Evolutionary conservation across 1,140 invertebrate species (phyloP), one percentile per base, ranked within the genome.

Genomic region (Trachelipus rathkii): DNA sequence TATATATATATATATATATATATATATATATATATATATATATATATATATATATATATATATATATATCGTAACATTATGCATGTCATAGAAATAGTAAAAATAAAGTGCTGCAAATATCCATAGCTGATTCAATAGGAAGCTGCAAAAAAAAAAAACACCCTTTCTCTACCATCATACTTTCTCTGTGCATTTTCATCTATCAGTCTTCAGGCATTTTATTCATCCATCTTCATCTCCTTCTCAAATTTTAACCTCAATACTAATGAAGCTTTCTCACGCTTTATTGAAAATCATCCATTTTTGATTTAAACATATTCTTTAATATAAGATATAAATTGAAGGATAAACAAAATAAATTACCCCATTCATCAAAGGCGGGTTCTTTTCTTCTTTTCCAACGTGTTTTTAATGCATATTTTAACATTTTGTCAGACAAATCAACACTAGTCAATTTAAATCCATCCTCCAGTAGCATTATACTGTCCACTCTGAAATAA

Each of bases 351-450:
- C 72, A 24, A n/a, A 53, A 45, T 21, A 0, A 86, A 87, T 87
- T 86, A 95, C 93, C 86, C 93, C 93, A 95, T 53, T 91, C 89
- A 82, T 95, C 92, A 82, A 93, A 95, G 72, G 88, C 89, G 0
- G 85, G 78, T 82, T 95, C 92, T 82, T 91, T 93, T 78, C 94
- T 86, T 19, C 92, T 88, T 50, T 91, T 89, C 93, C 94, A 95
- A 70, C 93, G 87, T 10, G 92, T 89, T 82, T 94, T 93, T 0
- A 95, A 85, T 0, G 94, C 94, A 82, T 94, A 91, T 83, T 95
- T 95, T 72, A 95, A 84, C 93, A 95, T 95, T 85, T 95, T 95
- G 83, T 95, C 94, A 0, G 93, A 95, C 0, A 93, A 93, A 86
- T 95, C 94, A 1, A 92, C 89, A 19, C 93, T 95, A 5, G 91